phyloP scores from a whole-genome alignment of 2,797 vertebrate species.

The Myotis daubentonii region DNA sequence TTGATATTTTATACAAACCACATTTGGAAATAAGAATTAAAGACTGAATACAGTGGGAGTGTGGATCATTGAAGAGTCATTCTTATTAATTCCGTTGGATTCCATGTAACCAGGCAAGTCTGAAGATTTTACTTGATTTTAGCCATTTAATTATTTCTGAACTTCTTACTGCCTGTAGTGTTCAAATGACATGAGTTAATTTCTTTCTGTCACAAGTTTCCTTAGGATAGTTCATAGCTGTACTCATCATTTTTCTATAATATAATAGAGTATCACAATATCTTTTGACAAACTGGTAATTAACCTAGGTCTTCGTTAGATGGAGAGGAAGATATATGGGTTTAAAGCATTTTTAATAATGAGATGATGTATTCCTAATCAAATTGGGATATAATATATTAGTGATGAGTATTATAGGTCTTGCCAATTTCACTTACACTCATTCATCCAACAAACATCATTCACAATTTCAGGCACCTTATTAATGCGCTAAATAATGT shows the following conservation, averaged over 20 bases:
- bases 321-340: slow-evolving; percentile 47
- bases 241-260: slow-evolving; percentile 58
- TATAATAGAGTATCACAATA: slow-evolving; percentile 63
- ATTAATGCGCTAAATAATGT: slow-evolving; percentile 48
- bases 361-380: slow-evolving; percentile 61
- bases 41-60: neutral
- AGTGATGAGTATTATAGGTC: slow-evolving; percentile 29
- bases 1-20: neutral
- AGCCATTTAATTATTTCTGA: slow-evolving; percentile 52
- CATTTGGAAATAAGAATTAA: neutral
- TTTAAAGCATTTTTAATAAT: slow-evolving; percentile 69
- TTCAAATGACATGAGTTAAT: slow-evolving; percentile 57
- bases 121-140: slow-evolving; percentile 63
- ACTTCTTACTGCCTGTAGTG: slow-evolving; percentile 44
- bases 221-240: slow-evolving; percentile 37
- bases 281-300: slow-evolving; percentile 58
- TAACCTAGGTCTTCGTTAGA: slow-evolving; percentile 72
- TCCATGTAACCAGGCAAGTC: neutral
- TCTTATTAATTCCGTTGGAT: slow-evolving; percentile 7
- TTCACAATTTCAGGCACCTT: slow-evolving; percentile 25
- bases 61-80: neutral
- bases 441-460: slow-evolving; percentile 29
- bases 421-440: slow-evolving; percentile 57
- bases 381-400: slow-evolving; percentile 64
- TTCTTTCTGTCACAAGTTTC: slow-evolving; percentile 61